These are phyloP conservation scores for Seriola aureovittata DNA, from an alignment of 2,113 vertebrate genomes.

Conservation along the genomic window DNA sequence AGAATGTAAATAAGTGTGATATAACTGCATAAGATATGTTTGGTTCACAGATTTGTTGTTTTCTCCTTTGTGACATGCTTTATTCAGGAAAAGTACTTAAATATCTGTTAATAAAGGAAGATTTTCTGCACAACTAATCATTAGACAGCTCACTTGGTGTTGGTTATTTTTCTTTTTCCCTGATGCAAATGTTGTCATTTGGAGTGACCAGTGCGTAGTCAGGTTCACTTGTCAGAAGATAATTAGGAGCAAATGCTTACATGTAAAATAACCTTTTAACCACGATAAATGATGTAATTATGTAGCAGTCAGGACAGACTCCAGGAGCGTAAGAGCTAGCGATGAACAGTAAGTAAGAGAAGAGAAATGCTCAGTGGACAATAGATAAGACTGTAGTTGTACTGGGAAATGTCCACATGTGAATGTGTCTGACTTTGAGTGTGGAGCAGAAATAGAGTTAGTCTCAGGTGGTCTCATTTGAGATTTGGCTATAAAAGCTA, in stretches of 20 bases:
- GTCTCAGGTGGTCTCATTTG: too few relatives aligned
- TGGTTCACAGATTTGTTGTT: slow-evolving; percentile 1
- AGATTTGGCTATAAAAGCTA: too few relatives aligned
- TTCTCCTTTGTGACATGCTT: neutral
- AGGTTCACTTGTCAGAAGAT: neutral
- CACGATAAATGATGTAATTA: neutral
- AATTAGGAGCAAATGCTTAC: neutral
- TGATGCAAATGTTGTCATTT: neutral
- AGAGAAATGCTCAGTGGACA: neutral
- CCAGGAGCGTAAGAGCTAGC: neutral
- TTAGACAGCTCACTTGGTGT: neutral
- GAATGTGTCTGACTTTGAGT: too few relatives aligned
- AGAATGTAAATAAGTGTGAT: neutral
- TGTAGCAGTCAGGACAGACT: neutral
- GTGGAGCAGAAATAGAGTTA: too few relatives aligned
- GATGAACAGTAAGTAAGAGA: too few relatives aligned
- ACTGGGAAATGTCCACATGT: too few relatives aligned
- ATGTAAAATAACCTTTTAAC: neutral
- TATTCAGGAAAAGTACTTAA: neutral
- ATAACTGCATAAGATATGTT: neutral
- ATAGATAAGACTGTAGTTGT: too few relatives aligned
- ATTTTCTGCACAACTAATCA: neutral
- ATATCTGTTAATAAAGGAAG: neutral
- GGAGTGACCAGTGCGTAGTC: neutral
- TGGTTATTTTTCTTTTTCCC: neutral